Base-by-base conservation (phyloP, 2,888 invertebrate species). In the Adelognathus sp. region DNA sequence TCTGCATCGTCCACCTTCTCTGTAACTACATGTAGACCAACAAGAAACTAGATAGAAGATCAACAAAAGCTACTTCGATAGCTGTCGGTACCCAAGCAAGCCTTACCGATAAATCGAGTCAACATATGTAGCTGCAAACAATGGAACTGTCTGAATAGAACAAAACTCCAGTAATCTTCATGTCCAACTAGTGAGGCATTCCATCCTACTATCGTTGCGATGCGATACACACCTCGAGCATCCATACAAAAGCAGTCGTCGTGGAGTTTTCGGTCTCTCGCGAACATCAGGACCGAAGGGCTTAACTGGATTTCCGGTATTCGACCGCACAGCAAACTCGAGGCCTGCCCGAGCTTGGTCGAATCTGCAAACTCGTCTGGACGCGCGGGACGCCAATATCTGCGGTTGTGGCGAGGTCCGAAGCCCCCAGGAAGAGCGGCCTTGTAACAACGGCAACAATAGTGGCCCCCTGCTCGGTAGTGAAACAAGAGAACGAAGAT, bases 341-440 rank as follows among this genome's bases (percentile, higher is more conserved):
- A 11, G 39, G 21, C 31, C 29, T 33, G 60, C 39, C 14, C 39
- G 11, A 3, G 9, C 61, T 18, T 46, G 18, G 46, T 46, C 36
- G 16, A 36, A 16, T 50, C 71, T 4, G 1, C 18, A 18, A 50
- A 4, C 5, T 39, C 27, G 46, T 36, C 50, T 4, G 29, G 29
- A 9, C n/a, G 24, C 11, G 31, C 7, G 64, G 9, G 27, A 76
- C 64, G 52, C 71, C 69, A 63, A 69, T 75, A 75, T 75, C 69
- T 69, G 75, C 56, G 75, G 75, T 75, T 56, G 39, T 21, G 44
- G 60, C 27, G 52, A n/a, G n/a, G 60, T 67, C 52, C 60, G n/a
- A n/a, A 67, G 21, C 14, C 75, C 50, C n/a, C n/a, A n/a, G 61
- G 67, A 54, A 46, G 44, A 33, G 67, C 44, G n/a, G 41, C 18